Base-by-base conservation (phyloP, 2,113 vertebrate genomes). In the Brachirus orientalis region DNA sequence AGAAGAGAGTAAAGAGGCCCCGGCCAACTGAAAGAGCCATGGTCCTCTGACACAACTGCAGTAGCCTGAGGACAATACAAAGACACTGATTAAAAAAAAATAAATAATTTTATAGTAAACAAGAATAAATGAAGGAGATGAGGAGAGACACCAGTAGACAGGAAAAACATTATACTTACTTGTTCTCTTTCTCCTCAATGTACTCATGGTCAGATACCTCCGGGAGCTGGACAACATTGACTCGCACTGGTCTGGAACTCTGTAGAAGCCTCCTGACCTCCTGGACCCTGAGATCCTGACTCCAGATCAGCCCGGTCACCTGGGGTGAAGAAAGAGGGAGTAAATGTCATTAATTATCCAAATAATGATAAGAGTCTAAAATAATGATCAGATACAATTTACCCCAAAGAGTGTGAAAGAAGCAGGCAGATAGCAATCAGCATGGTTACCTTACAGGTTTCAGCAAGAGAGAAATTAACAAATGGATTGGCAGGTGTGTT, bases 1-100 rank as follows among this genome's bases (percentile, higher is more conserved):
- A 98, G 88, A 98, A 99, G 61, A 99, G 88, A 5, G 96, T 99
- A 84, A 99, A 98, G 90, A 99, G 95, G n/a, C 97, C 98, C 81
- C 98, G 89, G 19, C 98, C 98, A 0, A 99, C 94, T 0, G 98
- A 96, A 2, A 99, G 94, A 0, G 96, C 95, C 98, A 99, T 99
- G 38, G 97, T 98, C 67, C 97, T 88, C 83, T 99, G 98, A 79
- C 96, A 99, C 63, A 99, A 82, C 88, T 99, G 96, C 11, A 99
- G 86, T 59, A 99, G 83, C 82, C 98, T 99, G 45, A 1, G 8
- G 59, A 54, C 51, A 22, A 45, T 1, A 81, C 19, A 20, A 14
- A 54, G 33, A 22, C 1, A 4, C n/a, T 8, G 10, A 8, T 33
- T 0, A 13, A 53, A 74, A 16, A 35, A 4, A 40, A 41, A 41